Evolutionary conservation across 2,888 invertebrate species (phyloP).

Genomic region (Operophtera brumata): DNA sequence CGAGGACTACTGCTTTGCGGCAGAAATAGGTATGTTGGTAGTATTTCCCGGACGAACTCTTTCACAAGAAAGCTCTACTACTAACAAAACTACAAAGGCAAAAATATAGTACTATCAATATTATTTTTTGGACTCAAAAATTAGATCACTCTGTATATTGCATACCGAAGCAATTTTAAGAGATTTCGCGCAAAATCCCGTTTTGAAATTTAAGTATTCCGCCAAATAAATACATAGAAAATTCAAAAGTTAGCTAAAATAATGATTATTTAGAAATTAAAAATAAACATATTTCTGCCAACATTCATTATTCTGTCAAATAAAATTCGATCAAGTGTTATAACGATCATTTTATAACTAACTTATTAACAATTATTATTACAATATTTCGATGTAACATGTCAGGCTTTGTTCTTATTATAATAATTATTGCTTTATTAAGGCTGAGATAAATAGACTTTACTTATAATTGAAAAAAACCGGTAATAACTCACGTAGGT

Average conservation of each 20-base stretch:
- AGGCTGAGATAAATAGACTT: too few relatives aligned
- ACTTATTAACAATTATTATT: not conserved
- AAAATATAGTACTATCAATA: too few relatives aligned
- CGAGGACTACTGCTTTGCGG: too few relatives aligned
- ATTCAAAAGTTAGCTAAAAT: conserved; percentile 33
- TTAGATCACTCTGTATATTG: not conserved
- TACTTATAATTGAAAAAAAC: too few relatives aligned
- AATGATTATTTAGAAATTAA: conserved; percentile 30
- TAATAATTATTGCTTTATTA: not conserved
- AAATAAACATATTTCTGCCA: conserved; percentile 1
- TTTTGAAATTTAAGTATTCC: conserved; percentile 39
- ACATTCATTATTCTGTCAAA: conserved; percentile 1
- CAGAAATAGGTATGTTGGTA: too few relatives aligned
- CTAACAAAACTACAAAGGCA: too few relatives aligned
- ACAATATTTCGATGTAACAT: not conserved
- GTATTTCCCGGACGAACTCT: too few relatives aligned
- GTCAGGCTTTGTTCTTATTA: not conserved
- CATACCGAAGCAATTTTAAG: not conserved
- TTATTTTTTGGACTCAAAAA: not conserved
- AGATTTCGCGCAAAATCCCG: not conserved
- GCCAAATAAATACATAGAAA: conserved; percentile 29
- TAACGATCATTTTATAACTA: not conserved
- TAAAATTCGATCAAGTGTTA: not conserved
- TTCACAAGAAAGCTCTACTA: too few relatives aligned
- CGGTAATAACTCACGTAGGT: too few relatives aligned